A percentile compares a stretch with the other conserved stretches of the same genome.
phyloP scores from a whole-genome alignment of 2,113 vertebrate species.

The Anhinga anhinga region DNA sequence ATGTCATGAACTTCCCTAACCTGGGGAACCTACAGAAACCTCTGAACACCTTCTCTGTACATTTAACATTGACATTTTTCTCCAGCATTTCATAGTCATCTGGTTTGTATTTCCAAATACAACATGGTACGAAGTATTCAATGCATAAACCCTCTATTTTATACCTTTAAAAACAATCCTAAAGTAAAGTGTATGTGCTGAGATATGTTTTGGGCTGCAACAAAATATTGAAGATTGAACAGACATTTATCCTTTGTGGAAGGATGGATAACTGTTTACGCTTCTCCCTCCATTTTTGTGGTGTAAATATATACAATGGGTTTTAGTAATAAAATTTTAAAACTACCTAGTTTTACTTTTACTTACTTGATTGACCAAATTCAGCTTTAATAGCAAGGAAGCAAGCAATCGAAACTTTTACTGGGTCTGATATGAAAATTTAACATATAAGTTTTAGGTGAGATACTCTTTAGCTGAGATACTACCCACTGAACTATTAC shows the following conservation, averaged over 20 bases:
- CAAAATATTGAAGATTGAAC: not conserved
- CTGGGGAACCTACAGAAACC: not conserved
- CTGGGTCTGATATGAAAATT: not conserved
- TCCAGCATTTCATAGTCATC: not conserved
- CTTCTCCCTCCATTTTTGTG: not conserved
- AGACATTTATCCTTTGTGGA: not conserved
- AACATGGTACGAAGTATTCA: not conserved
- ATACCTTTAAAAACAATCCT: not conserved
- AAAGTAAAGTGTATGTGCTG: not conserved
- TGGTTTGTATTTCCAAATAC: not conserved
- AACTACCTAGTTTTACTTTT: not conserved
- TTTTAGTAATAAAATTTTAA: not conserved
- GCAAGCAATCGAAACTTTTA: not conserved
- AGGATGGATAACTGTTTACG: not conserved
- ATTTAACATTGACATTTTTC: not conserved
- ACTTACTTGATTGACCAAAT: not conserved
- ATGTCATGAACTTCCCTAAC: not conserved
- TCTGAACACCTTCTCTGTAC: not conserved
- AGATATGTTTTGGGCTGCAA: not conserved
- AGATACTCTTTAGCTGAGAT: not conserved
- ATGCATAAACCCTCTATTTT: not conserved
- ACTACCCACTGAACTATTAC: not conserved
- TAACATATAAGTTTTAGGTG: not conserved
- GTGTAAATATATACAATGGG: not conserved
- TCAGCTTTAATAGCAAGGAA: not conserved